Conservation (phyloP, 1,140 invertebrate species). For the honey bee (Apis mellifera) region DNA sequence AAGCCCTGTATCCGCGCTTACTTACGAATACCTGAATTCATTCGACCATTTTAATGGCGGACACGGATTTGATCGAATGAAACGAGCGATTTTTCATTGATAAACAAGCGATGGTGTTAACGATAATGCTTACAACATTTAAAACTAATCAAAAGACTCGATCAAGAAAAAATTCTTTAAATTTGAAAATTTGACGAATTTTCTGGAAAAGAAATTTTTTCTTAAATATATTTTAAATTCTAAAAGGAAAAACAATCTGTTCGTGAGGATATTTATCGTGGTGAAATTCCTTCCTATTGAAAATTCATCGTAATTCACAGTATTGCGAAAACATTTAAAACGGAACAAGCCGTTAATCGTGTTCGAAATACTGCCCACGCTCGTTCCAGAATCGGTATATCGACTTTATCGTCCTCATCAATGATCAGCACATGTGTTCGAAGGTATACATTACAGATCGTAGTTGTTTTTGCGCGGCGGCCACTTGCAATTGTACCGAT, state of each 20-base stretch:
- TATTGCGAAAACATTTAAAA: neutral
- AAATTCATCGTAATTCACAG: no score
- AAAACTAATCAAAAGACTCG: neutral
- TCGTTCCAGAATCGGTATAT: slow-evolving; percentile 53
- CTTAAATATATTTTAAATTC: no score
- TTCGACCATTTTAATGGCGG: slow-evolving; percentile 45
- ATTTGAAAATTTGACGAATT: no score
- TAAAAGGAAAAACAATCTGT: no score
- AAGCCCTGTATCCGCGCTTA: slow-evolving; percentile 33
- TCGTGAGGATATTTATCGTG: no score
- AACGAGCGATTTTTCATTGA: slow-evolving; percentile 43
- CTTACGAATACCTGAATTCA: neutral
- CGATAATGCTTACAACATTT: neutral
- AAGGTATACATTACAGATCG: slow-evolving; percentile 57
- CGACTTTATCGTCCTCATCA: slow-evolving; percentile 61
- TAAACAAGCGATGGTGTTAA: neutral
- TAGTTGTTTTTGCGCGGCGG: slow-evolving; percentile 42
- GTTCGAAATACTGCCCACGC: slow-evolving; percentile 2
- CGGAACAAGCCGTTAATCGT: neutral
- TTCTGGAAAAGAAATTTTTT: no score
- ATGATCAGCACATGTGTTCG: slow-evolving; percentile 49
- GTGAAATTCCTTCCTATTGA: neutral
- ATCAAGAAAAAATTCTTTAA: no score
- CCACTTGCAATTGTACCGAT: slow-evolving; percentile 64
- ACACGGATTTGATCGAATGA: neutral